phyloP scores from a whole-genome alignment of 2,113 vertebrate species.

The Anguilla rostrata region DNA sequence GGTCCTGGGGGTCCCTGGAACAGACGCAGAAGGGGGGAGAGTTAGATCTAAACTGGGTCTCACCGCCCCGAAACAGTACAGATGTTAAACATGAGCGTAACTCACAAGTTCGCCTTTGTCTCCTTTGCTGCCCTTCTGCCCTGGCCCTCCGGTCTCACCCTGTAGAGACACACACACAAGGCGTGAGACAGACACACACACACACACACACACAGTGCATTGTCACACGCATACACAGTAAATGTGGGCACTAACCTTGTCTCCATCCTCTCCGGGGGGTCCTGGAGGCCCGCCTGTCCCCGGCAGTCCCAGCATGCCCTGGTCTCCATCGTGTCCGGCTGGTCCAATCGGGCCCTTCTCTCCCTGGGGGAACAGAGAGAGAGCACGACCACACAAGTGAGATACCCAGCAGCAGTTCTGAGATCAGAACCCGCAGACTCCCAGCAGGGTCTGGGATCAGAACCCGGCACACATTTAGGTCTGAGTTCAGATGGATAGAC shows the following conservation, averaged over 20 bases:
- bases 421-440: not conserved
- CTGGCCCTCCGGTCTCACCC: constrained; percentile 82
- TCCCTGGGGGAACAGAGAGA: constrained; percentile 68
- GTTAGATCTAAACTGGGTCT: not conserved
- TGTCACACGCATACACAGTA: not conserved
- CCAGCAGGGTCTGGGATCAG: not conserved
- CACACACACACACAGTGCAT: not conserved
- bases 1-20: constrained; percentile 83
- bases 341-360: constrained; percentile 79
- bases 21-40: not conserved
- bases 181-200: not conserved
- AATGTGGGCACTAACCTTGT: constrained; percentile 73
- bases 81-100: constrained; percentile 10
- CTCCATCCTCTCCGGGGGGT: constrained; percentile 84
- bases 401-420: not conserved
- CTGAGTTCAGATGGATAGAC: not conserved
- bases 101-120: constrained; percentile 86
- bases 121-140: constrained; percentile 90
- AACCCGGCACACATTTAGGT: not conserved
- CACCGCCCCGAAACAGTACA: too few relatives aligned
- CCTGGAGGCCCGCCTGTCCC: constrained; percentile 74
- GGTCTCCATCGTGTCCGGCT: constrained; percentile 77
- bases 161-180: constrained; percentile 40
- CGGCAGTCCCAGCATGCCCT: constrained; percentile 74
- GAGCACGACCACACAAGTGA: constrained; percentile 14